A percentile compares a stretch with the other conserved stretches of the same genome.
These are phyloP conservation scores for Tetranychus urticae DNA, from an alignment of 1,140 invertebrate species.

Conservation along the genomic window DNA sequence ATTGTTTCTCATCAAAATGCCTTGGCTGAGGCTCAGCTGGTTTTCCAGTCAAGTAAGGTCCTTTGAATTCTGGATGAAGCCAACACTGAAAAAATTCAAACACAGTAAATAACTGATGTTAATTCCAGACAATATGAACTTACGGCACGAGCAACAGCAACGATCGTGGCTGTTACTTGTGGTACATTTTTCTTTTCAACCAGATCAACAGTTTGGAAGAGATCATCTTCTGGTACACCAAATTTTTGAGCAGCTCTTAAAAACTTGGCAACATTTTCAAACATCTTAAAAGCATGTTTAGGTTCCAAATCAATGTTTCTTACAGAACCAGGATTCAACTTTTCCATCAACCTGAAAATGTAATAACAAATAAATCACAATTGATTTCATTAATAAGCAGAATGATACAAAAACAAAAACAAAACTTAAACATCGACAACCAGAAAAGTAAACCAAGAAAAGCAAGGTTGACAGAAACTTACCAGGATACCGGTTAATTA, in stretches of 20 bases:
- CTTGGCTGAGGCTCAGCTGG: neutral
- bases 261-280: conserved; percentile 87
- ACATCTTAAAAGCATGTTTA: conserved; percentile 65
- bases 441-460: too few species aligned
- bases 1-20: neutral
- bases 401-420: too few species aligned
- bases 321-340: conserved; percentile 49
- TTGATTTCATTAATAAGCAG: too few species aligned
- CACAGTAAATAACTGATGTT: neutral
- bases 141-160: conserved; percentile 64
- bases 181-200: conserved; percentile 79
- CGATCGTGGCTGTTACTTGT: conserved; percentile 59
- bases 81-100: conserved; percentile 30
- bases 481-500: too few species aligned
- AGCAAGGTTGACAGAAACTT: too few species aligned
- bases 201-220: conserved; percentile 81
- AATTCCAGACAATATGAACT: conserved; percentile 16
- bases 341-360: conserved; percentile 45
- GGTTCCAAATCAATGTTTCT: conserved; percentile 64
- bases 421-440: too few species aligned
- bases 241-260: conserved; percentile 61
- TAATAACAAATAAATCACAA: too few species aligned
- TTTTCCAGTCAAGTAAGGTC: conserved; percentile 31
- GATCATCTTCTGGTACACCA: conserved; percentile 62
- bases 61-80: conserved; percentile 59